phyloP scores from a whole-genome alignment of 53 echinoderm and acorn worm genomes.

The Mesocentrotus franciscanus region DNA sequence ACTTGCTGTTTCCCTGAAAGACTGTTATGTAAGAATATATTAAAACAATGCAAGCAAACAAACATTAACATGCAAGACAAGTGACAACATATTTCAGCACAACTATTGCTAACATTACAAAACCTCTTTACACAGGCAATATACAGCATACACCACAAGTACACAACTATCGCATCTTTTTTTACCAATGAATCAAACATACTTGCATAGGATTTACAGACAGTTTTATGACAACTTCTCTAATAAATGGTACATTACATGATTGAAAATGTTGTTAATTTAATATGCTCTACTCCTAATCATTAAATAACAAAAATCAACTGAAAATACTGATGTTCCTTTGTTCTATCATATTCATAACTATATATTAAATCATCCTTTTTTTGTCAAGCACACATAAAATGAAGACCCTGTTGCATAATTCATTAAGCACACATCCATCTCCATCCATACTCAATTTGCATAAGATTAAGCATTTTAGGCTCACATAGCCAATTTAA shows the following conservation, averaged over 20 bases:
- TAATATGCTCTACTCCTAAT: background rate
- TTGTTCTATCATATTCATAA: background rate
- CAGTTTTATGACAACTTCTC: background rate
- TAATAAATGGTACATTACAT: background rate
- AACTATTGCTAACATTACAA: slow-evolving; percentile 27
- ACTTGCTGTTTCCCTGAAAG: background rate
- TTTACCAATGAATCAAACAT: background rate
- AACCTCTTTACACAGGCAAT: background rate
- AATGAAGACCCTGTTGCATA: background rate
- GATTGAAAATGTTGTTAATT: background rate
- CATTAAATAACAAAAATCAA: background rate
- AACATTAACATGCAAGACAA: slow-evolving; percentile 7
- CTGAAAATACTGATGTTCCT: background rate
- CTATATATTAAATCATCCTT: background rate
- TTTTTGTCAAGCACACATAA: background rate
- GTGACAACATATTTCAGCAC: slow-evolving; percentile 29
- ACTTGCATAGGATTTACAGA: background rate
- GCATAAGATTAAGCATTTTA: background rate
- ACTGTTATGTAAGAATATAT: background rate
- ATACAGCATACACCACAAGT: slow-evolving; percentile 21
- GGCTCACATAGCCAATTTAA: background rate
- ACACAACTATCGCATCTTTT: background rate
- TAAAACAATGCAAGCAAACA: background rate
- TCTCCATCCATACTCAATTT: background rate
- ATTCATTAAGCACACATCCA: background rate